Conservation (phyloP, 2,113 vertebrate genomes). For the Apteryx owenii region DNA sequence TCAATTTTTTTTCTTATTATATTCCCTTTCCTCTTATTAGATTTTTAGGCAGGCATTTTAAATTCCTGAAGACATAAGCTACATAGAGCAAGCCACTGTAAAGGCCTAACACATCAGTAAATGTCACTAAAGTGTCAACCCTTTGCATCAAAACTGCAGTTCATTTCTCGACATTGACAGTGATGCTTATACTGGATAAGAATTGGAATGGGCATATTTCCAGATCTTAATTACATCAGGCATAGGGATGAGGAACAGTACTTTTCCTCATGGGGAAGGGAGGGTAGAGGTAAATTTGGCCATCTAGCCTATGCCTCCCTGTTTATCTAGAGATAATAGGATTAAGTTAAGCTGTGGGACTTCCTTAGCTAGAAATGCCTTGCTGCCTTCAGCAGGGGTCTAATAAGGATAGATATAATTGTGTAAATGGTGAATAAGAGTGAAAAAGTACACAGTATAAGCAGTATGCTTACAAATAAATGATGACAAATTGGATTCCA, state of each 20-base stretch:
- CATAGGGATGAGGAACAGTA: constrained; percentile 71
- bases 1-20: background rate
- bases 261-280: constrained; percentile 64
- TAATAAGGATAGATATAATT: constrained; percentile 86
- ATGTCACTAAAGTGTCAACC: constrained; percentile 79
- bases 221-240: constrained; percentile 86
- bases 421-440: constrained; percentile 80
- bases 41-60: constrained; percentile 66
- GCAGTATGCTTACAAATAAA: constrained; percentile 76
- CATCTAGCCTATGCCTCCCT: constrained; percentile 72
- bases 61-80: constrained; percentile 63
- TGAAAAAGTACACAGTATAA: constrained; percentile 70
- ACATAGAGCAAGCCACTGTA: constrained; percentile 26
- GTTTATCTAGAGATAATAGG: constrained; percentile 84
- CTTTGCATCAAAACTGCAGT: constrained; percentile 77
- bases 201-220: constrained; percentile 81
- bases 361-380: constrained; percentile 77
- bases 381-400: constrained; percentile 83
- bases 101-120: constrained; percentile 75
- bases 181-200: constrained; percentile 77
- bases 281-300: constrained; percentile 74
- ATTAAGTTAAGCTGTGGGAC: constrained; percentile 84
- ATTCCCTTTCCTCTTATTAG: constrained; percentile 28
- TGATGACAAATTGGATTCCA: constrained; percentile 79
- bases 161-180: constrained; percentile 80